These are phyloP conservation scores for Ceratosolen solmsi DNA, from an alignment of 1,140 invertebrate species.

Conservation along the genomic window DNA sequence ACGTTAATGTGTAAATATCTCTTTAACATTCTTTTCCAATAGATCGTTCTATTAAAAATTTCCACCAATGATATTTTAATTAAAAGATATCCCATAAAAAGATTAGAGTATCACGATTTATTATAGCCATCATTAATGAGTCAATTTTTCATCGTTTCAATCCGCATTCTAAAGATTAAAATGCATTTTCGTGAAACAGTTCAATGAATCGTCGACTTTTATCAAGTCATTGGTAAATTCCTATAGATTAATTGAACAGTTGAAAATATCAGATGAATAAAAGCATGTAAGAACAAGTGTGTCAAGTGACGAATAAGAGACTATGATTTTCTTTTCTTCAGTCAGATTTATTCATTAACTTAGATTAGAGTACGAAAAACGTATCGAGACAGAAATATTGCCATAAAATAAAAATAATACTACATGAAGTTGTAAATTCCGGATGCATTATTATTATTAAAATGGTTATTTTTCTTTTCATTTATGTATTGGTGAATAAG, in stretches of 20 bases:
- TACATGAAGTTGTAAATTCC: not conserved
- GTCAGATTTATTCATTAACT: not conserved
- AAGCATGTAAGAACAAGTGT: not conserved
- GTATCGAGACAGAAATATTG: not conserved
- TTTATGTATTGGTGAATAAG: not conserved
- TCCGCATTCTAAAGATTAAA: not conserved
- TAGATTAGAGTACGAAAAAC: not conserved
- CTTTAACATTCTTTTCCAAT: too few relatives aligned
- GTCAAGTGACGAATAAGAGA: not conserved
- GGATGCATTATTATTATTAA: not conserved
- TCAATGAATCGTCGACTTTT: constrained; percentile 22
- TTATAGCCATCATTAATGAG: not conserved
- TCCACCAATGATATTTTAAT: not conserved
- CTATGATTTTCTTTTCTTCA: not conserved
- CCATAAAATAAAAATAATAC: not conserved
- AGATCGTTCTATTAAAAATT: not conserved
- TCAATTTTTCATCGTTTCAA: not conserved
- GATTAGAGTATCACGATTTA: not conserved
- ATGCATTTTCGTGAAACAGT: not conserved
- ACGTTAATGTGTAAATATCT: too few relatives aligned
- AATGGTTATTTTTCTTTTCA: constrained; percentile 1
- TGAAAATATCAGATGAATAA: not conserved
- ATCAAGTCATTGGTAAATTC: constrained; percentile 7
- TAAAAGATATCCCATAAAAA: not conserved
- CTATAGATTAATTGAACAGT: too few relatives aligned